These are phyloP conservation scores for Clarias magur DNA, from an alignment of 2,113 vertebrate species.

Conservation along the genomic window DNA sequence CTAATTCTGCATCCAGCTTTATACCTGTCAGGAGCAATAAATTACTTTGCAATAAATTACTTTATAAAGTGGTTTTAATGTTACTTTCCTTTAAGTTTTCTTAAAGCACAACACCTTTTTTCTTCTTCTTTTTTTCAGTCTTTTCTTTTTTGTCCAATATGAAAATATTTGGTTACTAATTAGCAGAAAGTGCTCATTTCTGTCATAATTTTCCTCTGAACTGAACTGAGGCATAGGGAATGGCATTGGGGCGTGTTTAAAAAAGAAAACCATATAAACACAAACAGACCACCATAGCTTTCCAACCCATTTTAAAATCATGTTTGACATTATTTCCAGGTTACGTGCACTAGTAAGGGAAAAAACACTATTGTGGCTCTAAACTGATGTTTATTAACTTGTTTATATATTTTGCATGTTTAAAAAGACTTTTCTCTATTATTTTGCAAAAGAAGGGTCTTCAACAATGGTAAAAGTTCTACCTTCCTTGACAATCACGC, in stretches of 20 bases:
- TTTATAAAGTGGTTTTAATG: neutral
- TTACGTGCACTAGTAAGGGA: neutral
- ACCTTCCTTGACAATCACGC: neutral
- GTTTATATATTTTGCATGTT: neutral
- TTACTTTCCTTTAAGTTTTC: neutral
- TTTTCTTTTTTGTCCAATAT: too few species aligned
- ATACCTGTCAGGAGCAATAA: neutral
- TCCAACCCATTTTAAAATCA: neutral
- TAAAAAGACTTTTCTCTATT: neutral
- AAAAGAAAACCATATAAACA: neutral
- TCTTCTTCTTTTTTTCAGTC: too few species aligned
- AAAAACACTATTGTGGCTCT: neutral
- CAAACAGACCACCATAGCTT: neutral
- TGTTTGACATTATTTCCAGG: neutral
- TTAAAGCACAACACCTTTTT: neutral
- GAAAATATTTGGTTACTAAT: too few species aligned
- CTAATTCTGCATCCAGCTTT: neutral
- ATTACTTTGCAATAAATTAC: too few species aligned
- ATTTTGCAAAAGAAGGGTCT: neutral
- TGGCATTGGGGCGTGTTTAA: neutral
- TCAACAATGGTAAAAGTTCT: neutral
- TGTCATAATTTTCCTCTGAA: neutral
- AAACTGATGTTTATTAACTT: neutral
- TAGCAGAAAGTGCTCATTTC: neutral
- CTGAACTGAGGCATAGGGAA: neutral